Percentiles rank a stretch among this genome's conserved stretches.
These are phyloP conservation scores for Oscheius sp. DNA, from an alignment of 2,888 invertebrate genomes.

Conservation along the genomic window DNA sequence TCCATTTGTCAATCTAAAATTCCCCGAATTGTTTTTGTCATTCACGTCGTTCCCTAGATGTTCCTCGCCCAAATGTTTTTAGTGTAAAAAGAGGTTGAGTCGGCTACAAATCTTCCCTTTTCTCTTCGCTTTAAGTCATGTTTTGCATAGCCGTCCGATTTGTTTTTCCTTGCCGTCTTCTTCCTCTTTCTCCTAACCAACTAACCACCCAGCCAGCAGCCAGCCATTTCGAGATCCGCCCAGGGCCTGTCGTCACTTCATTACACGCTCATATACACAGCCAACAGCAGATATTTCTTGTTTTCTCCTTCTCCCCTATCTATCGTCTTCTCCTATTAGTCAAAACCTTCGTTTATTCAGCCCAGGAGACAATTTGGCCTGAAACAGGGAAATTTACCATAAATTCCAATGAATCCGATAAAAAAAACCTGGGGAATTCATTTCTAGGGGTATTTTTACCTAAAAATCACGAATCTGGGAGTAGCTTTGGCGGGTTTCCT, in stretches of 20 bases:
- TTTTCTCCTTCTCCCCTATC: neutral
- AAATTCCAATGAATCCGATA: no score
- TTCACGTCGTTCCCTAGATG: neutral
- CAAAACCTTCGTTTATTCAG: no score
- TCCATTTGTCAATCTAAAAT: neutral
- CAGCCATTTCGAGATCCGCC: slow-evolving; percentile 24
- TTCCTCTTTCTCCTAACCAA: no score
- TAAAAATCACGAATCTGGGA: no score
- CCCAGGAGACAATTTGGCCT: no score
- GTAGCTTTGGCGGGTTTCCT: no score
- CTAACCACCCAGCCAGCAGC: neutral
- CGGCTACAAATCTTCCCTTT: no score
- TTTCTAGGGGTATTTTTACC: no score
- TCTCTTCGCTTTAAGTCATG: slow-evolving; percentile 7
- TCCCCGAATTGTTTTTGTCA: neutral
- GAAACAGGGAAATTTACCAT: no score
- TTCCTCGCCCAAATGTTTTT: neutral
- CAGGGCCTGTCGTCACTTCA: slow-evolving; percentile 17
- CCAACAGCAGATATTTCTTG: neutral
- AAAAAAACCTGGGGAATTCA: no score
- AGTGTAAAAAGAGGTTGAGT: neutral
- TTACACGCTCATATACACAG: slow-evolving; percentile 1
- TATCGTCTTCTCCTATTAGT: no score
- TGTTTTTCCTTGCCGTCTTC: slow-evolving; percentile 6
- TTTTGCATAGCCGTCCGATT: slow-evolving; percentile 7